Conservation (phyloP, 2,888 invertebrate genomes). For the Aspidapion aeneum region DNA sequence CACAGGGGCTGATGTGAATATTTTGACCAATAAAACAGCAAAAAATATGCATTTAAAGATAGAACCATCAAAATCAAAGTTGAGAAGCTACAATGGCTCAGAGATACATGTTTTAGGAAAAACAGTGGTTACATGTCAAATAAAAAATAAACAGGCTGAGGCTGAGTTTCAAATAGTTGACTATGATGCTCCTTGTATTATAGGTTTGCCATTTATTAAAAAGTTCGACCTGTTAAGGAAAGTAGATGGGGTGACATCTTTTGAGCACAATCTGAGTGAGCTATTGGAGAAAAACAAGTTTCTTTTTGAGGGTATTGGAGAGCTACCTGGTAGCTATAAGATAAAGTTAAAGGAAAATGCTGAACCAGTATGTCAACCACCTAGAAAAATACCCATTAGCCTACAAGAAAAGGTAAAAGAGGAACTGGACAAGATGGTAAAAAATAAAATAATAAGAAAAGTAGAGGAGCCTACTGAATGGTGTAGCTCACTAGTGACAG, state of each 20-base stretch:
- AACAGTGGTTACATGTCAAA: neutral
- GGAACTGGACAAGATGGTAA: slow-evolving; percentile 5
- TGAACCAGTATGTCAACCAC: neutral
- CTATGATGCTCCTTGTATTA: slow-evolving; percentile 4
- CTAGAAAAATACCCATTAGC: slow-evolving; percentile 7
- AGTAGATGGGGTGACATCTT: neutral
- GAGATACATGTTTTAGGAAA: slow-evolving; percentile 2
- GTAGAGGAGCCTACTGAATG: neutral
- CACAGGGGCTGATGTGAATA: slow-evolving; percentile 4
- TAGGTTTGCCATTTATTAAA: slow-evolving; percentile 4
- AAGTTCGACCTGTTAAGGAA: neutral
- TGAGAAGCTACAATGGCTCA: slow-evolving; percentile 7
- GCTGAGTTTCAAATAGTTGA: slow-evolving; percentile 7
- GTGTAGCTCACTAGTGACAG: slow-evolving; percentile 5
- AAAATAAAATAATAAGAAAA: neutral
- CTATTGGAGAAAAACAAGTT: neutral
- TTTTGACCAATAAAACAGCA: slow-evolving; percentile 2
- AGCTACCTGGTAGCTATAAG: neutral
- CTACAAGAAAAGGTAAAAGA: slow-evolving; percentile 1
- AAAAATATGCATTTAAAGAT: neutral
- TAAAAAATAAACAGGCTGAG: neutral
- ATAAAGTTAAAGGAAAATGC: neutral
- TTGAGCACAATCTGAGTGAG: neutral
- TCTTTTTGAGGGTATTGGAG: neutral
- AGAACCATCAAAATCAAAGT: neutral